These are phyloP conservation scores for Musca vetustissima DNA, from an alignment of 1,140 invertebrate genomes.

Conservation along the genomic window DNA sequence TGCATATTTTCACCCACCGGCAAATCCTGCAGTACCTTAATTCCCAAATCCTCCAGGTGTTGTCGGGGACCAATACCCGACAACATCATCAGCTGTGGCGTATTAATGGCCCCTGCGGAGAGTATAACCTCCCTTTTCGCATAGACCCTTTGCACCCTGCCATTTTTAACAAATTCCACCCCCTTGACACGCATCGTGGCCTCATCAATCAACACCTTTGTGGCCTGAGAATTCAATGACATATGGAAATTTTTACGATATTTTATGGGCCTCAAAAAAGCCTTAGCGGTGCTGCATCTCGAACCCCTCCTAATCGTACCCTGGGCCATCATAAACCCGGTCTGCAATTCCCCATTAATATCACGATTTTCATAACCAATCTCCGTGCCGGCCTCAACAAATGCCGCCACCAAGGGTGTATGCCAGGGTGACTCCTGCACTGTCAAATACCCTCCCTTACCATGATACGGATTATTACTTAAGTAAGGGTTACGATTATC, in stretches of 20 bases:
- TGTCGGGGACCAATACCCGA: conserved; percentile 81
- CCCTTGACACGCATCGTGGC: conserved; percentile 70
- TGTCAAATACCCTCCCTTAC: conserved; percentile 73
- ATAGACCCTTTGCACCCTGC: conserved; percentile 64
- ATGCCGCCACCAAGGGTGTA: conserved; percentile 76
- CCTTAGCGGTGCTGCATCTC: conserved; percentile 87
- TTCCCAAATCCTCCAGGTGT: conserved; percentile 71
- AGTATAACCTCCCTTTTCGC: conserved; percentile 78
- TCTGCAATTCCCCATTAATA: conserved; percentile 81
- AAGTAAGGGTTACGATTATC: conserved; percentile 79
- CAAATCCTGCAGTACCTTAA: conserved; percentile 73
- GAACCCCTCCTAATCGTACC: conserved; percentile 83
- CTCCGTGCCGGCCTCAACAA: conserved; percentile 83
- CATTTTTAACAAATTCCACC: conserved; percentile 74
- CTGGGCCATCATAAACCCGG: conserved; percentile 86
- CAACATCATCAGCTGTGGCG: conserved; percentile 81
- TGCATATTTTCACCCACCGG: conserved; percentile 76
- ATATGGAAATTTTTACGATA: conserved; percentile 77
- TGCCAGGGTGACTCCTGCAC: conserved; percentile 84
- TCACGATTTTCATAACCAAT: conserved; percentile 86
- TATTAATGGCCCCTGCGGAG: conserved; percentile 78
- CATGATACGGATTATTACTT: conserved; percentile 70
- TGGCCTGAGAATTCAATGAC: conserved; percentile 75
- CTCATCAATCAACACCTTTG: conserved; percentile 71
- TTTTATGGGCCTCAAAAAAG: conserved; percentile 79